Conservation (phyloP, 35 echinoderm and acorn worm species). For the Apostichopus californicus region DNA sequence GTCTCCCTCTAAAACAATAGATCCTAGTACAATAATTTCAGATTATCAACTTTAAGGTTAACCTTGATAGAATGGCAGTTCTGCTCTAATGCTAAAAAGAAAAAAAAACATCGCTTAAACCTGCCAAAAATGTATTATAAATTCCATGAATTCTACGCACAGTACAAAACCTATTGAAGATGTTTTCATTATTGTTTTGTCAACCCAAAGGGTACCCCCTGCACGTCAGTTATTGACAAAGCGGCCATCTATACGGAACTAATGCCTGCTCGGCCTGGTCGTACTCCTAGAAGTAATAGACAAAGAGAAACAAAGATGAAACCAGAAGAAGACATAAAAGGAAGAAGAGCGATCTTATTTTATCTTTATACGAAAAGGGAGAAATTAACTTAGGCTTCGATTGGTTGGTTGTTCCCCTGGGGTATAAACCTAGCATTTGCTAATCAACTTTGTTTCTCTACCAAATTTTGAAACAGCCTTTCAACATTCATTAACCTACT, state of each 20-base stretch:
- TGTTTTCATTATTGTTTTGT: neutral
- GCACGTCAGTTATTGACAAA: neutral
- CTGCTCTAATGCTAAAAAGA: too few relatives aligned
- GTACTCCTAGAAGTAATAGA: neutral
- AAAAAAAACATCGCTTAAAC: too few relatives aligned
- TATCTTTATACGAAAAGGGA: neutral
- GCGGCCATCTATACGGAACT: neutral
- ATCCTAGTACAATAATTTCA: too few relatives aligned
- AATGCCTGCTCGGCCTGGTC: neutral
- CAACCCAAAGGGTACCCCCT: neutral
- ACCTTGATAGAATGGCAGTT: too few relatives aligned
- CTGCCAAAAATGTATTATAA: neutral
- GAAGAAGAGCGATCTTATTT: neutral
- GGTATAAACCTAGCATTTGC: neutral
- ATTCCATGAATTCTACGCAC: neutral
- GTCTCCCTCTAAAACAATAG: too few relatives aligned
- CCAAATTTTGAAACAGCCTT: constrained; percentile 7
- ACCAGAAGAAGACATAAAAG: neutral
- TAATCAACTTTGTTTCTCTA: constrained; percentile 31
- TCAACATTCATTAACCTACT: constrained; percentile 33
- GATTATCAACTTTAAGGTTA: too few relatives aligned
- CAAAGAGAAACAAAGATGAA: neutral
- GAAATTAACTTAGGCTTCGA: neutral
- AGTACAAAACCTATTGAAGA: neutral
- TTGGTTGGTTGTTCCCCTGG: neutral